Evolutionary conservation across 2,797 vertebrate species (phyloP).

Genomic region (Characodon lateralis): DNA sequence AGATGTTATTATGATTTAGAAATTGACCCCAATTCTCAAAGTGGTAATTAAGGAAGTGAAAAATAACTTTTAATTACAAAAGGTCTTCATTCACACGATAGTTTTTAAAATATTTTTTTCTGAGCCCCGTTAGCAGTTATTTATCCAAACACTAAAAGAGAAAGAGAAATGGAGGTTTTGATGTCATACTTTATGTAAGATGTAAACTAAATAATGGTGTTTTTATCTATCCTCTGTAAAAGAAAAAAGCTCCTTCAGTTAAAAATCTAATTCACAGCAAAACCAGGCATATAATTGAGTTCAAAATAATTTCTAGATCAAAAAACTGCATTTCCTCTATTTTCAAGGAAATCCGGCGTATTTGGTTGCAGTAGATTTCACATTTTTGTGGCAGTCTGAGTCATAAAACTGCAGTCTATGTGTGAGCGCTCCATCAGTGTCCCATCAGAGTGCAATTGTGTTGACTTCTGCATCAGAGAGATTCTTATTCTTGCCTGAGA

Average conservation of each 20-base stretch:
- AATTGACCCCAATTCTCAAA: not conserved
- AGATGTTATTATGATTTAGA: not conserved
- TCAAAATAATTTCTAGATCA: not conserved
- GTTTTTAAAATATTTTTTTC: not conserved
- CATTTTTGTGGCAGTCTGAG: not conserved
- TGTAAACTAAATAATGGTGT: not conserved
- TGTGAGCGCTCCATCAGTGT: not conserved
- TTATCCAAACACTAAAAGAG: not conserved
- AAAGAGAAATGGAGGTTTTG: not conserved
- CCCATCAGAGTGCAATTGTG: not conserved
- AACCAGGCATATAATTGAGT: not conserved
- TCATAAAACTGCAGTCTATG: not conserved
- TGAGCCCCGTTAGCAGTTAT: not conserved
- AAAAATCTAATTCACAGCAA: not conserved
- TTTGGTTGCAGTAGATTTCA: not conserved
- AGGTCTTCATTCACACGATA: not conserved
- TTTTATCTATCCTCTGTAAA: not conserved
- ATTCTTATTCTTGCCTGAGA: not conserved
- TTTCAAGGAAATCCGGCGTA: conserved; percentile 19
- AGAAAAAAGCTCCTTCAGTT: not conserved
- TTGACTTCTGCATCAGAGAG: conserved; percentile 2
- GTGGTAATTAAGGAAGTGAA: not conserved
- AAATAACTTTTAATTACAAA: not conserved
- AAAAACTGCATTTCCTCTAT: not conserved
- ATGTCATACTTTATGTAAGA: not conserved